Conservation (phyloP, 1,140 invertebrate species). For the Mya arenaria region DNA sequence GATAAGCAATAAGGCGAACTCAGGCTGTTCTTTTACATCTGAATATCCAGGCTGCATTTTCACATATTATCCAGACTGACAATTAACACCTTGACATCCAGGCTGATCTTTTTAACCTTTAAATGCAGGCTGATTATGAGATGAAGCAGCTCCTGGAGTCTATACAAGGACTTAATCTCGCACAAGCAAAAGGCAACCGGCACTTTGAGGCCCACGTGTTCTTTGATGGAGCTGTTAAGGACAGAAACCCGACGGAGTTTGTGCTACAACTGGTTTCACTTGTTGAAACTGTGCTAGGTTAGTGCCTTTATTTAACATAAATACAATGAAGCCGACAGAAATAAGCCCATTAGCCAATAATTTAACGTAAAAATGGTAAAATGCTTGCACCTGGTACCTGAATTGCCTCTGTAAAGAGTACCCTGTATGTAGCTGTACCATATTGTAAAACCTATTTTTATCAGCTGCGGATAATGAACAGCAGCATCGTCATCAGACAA, state of each 20-base stretch:
- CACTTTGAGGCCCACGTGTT: constrained; percentile 73
- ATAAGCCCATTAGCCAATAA: too few relatives aligned
- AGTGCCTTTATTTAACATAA: neutral
- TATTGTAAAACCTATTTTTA: too few relatives aligned
- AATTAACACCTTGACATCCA: too few relatives aligned
- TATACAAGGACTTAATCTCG: constrained; percentile 62
- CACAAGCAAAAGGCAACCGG: constrained; percentile 50
- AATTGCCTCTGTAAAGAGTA: neutral
- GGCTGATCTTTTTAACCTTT: too few relatives aligned
- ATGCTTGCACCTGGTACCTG: too few relatives aligned
- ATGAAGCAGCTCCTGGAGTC: constrained; percentile 73
- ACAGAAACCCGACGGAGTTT: constrained; percentile 68
- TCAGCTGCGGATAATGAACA: too few relatives aligned
- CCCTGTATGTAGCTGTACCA: neutral
- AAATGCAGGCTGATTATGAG: constrained; percentile 64
- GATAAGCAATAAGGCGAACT: too few relatives aligned
- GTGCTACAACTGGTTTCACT: constrained; percentile 67
- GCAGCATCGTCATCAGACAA: too few relatives aligned
- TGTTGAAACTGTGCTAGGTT: constrained; percentile 66
- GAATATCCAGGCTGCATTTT: too few relatives aligned
- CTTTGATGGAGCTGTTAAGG: constrained; percentile 70
- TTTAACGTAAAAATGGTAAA: neutral
- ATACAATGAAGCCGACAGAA: neutral
- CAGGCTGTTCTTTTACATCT: too few relatives aligned
- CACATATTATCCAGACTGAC: too few relatives aligned